Evolutionary conservation across 2,797 vertebrate genomes (phyloP), one percentile per base, ranked within the genome.

Genomic region (Crocodylus rhombifer): DNA sequence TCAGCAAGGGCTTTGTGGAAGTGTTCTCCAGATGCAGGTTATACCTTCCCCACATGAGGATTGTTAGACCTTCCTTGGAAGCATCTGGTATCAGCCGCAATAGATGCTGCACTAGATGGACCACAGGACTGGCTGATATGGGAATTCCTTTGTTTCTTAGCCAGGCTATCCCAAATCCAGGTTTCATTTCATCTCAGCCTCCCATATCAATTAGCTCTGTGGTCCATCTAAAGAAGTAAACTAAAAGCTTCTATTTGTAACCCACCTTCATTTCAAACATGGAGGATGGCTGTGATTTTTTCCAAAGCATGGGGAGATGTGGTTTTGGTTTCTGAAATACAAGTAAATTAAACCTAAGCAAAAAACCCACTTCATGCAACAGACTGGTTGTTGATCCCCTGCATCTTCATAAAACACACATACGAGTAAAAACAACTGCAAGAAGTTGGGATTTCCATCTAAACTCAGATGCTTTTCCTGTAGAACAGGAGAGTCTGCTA

Each of bases 61-160:
- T 92, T 95, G 92, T 94, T 91, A 95, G 93, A 28, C 93, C 25
- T 94, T 91, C 93, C 85, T 86, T 5, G 18, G 82, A 95, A 82
- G 89, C 82, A 56, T 83, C 94, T 95, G 95, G 94, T 96, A 93
- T 89, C 88, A 92, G 87, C 92, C 95, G 84, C 51, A n/a, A 82
- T 93, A 95, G 95, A 92, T 93, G 82, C 78, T 61, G 95, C 92
- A 96, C 94, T 93, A 97, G 97, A 96, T 95, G 95, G 96, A 94
- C 86, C 92, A 58, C 1, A 7, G 94, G 86, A 88, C 8, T 5
- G 86, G 87, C 93, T 77, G 55, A 0, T 0, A 91, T 63, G 88
- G 94, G 89, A 95, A 93, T 90, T 63, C 93, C 74, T 84, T 86
- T 83, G 91, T 87, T 79, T 67, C 33, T 77, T 33, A 92, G 84